Evolutionary conservation across 2,888 invertebrate species (phyloP), one percentile per base, ranked within the genome.

Genomic region (Rhagonycha lutea): DNA sequence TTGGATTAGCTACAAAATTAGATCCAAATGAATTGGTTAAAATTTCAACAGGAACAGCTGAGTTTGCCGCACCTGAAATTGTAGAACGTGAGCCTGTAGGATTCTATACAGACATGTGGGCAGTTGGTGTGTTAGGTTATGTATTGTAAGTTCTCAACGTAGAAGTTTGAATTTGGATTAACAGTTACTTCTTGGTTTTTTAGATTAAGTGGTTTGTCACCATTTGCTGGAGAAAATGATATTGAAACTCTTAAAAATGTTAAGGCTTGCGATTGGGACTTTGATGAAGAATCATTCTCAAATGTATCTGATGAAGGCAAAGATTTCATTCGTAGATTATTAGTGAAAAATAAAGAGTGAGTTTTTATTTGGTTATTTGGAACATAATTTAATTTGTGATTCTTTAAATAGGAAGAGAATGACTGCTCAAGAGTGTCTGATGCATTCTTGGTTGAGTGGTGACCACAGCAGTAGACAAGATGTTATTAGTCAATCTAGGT

Each of bases 31-130:
- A 99, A 87, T 94, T 98, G 24, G 99, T 99, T 4, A 99, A 99
- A 90, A 99, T 99, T 79, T 98, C 98, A 3, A 99, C 99, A 0
- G 99, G 99, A 76, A 99, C 99, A 0, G 99, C 99, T 0, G 99
- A 99, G 89, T 99, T 99, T 89, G 99, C 99, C 1, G 98, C 99
- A 62, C 99, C 99, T 0, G 99, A 99, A 91, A 98, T 99, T 79
- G 99, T 98, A 0, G 98, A 99, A 85, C 92, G 98, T 14, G 98
- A 99, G 87, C 97, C 99, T 0, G 99, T 99, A 78, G 99, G 99
- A 73, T 99, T 99, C 91, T 99, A 99, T 89, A 99, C 99, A 0
- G 99, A 99, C 87, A 99, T 99, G 99, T 99, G 99, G 99, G 98
- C 99, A 47, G 95, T 98, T 32, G 99, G 99, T 84, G 99, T 99